A percentile compares a stretch with the other conserved stretches of the same genome.
phyloP scores from a whole-genome alignment of 2,888 invertebrate species.

The Orthonevra nobilis region DNA sequence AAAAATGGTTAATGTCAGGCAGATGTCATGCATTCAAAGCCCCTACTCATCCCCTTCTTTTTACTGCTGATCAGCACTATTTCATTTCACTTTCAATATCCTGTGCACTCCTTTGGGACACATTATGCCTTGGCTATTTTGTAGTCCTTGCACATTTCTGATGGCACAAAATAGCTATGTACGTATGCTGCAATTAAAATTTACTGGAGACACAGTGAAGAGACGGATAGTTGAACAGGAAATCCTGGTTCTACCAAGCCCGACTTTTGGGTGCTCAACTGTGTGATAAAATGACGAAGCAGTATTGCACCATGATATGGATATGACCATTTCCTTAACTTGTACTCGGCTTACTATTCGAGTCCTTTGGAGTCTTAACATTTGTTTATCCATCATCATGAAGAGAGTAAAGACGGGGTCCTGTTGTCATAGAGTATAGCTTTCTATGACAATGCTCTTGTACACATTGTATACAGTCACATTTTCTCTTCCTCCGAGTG shows the following conservation, averaged over 20 bases:
- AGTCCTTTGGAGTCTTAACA: slow-evolving; percentile 19
- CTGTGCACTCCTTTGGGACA: background rate
- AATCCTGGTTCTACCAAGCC: slow-evolving; percentile 11
- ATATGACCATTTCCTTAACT: slow-evolving; percentile 28
- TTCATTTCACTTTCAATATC: slow-evolving; percentile 4
- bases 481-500: slow-evolving; percentile 9
- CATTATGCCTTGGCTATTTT: slow-evolving; percentile 4
- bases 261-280: background rate
- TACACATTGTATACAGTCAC: no score
- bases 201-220: slow-evolving; percentile 28
- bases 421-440: no score
- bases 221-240: slow-evolving; percentile 19
- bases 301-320: slow-evolving; percentile 1
- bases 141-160: slow-evolving; percentile 23
- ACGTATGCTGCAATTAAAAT: slow-evolving; percentile 48
- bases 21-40: slow-evolving; percentile 18
- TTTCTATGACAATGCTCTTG: no score
- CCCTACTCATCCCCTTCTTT: background rate
- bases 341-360: slow-evolving; percentile 8
- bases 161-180: background rate
- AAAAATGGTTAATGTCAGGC: slow-evolving; percentile 51
- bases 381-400: slow-evolving; percentile 61
- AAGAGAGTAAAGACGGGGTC: no score
- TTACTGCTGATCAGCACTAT: slow-evolving; percentile 51
- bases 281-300: slow-evolving; percentile 1